These are phyloP conservation scores for Avahi laniger DNA, from an alignment of 2,797 vertebrate genomes.

Conservation along the genomic window DNA sequence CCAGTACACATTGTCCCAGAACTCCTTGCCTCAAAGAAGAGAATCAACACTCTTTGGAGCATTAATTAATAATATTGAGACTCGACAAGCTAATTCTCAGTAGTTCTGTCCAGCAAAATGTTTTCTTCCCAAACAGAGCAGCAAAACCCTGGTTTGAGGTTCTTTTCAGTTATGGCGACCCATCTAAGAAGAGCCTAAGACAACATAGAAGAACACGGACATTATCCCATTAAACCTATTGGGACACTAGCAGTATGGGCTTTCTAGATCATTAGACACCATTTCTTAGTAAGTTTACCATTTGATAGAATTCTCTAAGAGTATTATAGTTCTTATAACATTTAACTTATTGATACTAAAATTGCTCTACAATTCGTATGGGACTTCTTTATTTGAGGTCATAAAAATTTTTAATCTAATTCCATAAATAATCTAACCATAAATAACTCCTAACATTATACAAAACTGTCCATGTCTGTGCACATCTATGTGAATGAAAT, in stretches of 20 bases:
- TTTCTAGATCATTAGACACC: not conserved
- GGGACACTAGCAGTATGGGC: not conserved
- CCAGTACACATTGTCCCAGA: not conserved
- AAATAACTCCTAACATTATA: not conserved
- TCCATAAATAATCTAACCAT: not conserved
- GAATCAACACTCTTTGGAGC: not conserved
- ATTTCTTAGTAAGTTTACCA: not conserved
- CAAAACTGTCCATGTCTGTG: not conserved
- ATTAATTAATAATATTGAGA: constrained; percentile 11
- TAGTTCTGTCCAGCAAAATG: not conserved
- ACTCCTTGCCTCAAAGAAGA: not conserved
- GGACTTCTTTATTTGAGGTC: not conserved
- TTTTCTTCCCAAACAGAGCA: not conserved
- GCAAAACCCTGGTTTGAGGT: not conserved
- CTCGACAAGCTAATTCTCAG: not conserved
- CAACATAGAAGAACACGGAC: not conserved
- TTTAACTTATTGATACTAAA: constrained; percentile 11
- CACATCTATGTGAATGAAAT: not conserved
- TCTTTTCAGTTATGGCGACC: not conserved
- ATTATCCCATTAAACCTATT: not conserved
- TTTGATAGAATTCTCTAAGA: not conserved
- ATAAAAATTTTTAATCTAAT: not conserved
- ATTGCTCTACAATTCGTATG: not conserved
- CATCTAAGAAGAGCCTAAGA: not conserved
- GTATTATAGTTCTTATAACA: not conserved